Conservation (phyloP, 2,888 invertebrate genomes). For the Pheosia tremula region DNA sequence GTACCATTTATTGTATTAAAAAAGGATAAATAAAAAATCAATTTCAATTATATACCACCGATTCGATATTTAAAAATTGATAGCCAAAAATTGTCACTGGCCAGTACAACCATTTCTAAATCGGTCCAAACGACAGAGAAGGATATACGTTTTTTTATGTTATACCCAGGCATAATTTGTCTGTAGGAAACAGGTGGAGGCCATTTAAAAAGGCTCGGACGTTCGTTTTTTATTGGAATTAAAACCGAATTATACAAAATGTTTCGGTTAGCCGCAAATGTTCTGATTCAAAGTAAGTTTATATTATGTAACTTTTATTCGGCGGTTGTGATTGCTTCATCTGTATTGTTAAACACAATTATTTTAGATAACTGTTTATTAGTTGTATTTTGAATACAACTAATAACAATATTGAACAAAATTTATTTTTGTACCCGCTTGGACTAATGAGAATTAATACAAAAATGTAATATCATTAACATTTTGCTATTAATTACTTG, state of each 20-base stretch:
- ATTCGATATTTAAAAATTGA: constrained; percentile 8
- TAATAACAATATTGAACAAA: too few relatives aligned
- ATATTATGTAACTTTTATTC: constrained; percentile 25
- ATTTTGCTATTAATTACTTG: too few relatives aligned
- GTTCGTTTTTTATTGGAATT: constrained; percentile 63
- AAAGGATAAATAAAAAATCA: background rate
- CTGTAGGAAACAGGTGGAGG: constrained; percentile 59
- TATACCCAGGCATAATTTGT: constrained; percentile 44
- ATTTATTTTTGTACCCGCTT: too few relatives aligned
- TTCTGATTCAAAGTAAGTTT: constrained; percentile 43
- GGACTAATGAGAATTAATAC: too few relatives aligned
- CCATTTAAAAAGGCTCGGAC: constrained; percentile 39
- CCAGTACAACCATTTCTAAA: constrained; percentile 19
- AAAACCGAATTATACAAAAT: constrained; percentile 72
- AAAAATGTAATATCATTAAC: too few relatives aligned
- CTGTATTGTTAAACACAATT: constrained; percentile 14
- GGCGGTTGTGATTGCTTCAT: constrained; percentile 34
- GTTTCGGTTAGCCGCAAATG: constrained; percentile 68
- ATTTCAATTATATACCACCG: background rate
- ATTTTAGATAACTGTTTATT: background rate
- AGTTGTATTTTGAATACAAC: too few relatives aligned
- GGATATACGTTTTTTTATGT: constrained; percentile 25
- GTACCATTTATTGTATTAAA: too few relatives aligned
- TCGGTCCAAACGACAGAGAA: constrained; percentile 17
- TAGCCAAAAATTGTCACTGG: constrained; percentile 13